Base-by-base conservation (phyloP, 2,888 invertebrate genomes). In the Rhyacophila evoluta region DNA sequence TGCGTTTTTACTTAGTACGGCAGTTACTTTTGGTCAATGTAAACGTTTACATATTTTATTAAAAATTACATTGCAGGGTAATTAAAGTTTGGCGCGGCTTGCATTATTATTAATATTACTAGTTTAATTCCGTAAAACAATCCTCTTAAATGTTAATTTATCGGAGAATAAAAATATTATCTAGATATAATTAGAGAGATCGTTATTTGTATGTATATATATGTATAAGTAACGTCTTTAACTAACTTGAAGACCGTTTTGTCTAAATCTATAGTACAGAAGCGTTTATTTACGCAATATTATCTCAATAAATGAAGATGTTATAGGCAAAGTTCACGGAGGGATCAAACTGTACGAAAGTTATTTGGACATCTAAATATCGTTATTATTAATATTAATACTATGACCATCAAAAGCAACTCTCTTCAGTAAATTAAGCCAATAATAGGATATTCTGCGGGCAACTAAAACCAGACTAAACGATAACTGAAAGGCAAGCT, bases 251-350 rank as follows among this genome's bases (percentile, higher is more conserved):
- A 55, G 2, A 19, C 19, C 8, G 19, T 55, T 55, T 55, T 55
- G 19, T 25, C 25, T 19, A 19, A 55, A 55, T 55, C 19, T 6
- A 55, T 19, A 19, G 8, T 25, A 55, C 10, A 55, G 55, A 55
- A 55, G 55, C 55, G 25, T 55, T 55, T 55, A 55, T 55, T 55
- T 19, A 55, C 55, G 55, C 55, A 55, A 25, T 19, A 55, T 55
- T 25, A 55, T 55, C 55, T 55, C 55, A 19, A 55, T 55, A 55
- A 55, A 55, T 19, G 55, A 55, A 55, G 55, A 55, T 55, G 19
- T 55, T 25, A 55, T 25, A 10, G 55, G 55, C 55, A 55, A 55
- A 55, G 55, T 55, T 55, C 25, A 55, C 8, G 19, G 5, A 55
- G 19, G 55, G 55, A 55, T 55, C 55, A 55, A 25, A 55, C 55